A percentile compares a stretch with the other conserved stretches of the same genome.
phyloP scores from a whole-genome alignment of 2,113 vertebrate genomes.

The Saccopteryx bilineata region DNA sequence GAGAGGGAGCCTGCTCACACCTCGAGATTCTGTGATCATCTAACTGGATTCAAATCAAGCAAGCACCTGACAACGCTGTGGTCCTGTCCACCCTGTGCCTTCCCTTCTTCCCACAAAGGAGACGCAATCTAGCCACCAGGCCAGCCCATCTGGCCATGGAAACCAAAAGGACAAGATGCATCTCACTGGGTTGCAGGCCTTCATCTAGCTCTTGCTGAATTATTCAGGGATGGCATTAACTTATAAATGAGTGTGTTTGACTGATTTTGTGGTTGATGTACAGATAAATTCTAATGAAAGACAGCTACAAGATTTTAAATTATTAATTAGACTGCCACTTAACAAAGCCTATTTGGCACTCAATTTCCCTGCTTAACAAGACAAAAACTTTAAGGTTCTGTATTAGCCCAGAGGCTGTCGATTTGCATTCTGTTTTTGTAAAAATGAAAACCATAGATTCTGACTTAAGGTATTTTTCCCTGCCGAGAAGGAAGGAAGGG shows the following conservation, averaged over 20 bases:
- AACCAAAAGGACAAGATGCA: constrained; percentile 78
- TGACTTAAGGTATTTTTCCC: too few species aligned
- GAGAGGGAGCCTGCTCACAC: neutral
- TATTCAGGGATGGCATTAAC: constrained; percentile 91
- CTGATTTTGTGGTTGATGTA: constrained; percentile 93
- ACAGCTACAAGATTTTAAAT: constrained; percentile 92
- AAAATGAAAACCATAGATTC: constrained; percentile 86
- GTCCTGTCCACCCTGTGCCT: neutral
- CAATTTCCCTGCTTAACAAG: constrained; percentile 91
- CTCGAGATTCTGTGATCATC: neutral
- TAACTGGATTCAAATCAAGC: neutral
- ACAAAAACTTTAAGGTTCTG: constrained; percentile 89
- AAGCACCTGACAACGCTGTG: neutral
- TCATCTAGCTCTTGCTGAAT: constrained; percentile 89
- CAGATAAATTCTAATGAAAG: constrained; percentile 94
- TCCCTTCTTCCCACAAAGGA: constrained; percentile 20
- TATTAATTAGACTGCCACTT: constrained; percentile 93
- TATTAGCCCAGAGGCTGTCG: constrained; percentile 86
- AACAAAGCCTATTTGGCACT: constrained; percentile 92
- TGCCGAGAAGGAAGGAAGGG: too few species aligned
- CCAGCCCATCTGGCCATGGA: constrained; percentile 53
- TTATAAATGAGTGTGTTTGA: constrained; percentile 92
- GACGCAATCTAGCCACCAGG: constrained; percentile 23
- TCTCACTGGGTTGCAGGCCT: constrained; percentile 84
- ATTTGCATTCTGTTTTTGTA: constrained; percentile 88